These are phyloP conservation scores for Pollenia angustigena DNA, from an alignment of 2,888 invertebrate genomes.

Conservation along the genomic window DNA sequence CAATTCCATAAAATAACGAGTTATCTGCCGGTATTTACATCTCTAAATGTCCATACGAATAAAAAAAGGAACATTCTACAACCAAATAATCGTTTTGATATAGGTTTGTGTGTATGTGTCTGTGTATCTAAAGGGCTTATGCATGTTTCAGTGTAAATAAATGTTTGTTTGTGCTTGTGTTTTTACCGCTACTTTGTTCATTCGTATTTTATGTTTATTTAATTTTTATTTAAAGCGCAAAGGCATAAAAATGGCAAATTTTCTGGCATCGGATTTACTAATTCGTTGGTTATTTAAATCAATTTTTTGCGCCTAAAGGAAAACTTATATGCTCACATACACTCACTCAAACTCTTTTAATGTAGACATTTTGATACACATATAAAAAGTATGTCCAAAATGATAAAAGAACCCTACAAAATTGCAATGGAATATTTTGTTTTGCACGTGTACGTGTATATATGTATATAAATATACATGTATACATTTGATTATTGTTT, in stretches of 20 bases:
- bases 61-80: neutral
- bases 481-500: too few relatives aligned
- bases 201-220: slow-evolving; percentile 62
- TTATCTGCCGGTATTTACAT: slow-evolving; percentile 65
- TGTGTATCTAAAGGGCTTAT: neutral
- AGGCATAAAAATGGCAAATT: slow-evolving; percentile 81
- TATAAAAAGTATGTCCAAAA: neutral
- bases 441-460: neutral
- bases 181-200: slow-evolving; percentile 42
- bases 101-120: neutral
- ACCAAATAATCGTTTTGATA: slow-evolving; percentile 9
- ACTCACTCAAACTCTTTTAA: neutral
- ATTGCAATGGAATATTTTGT: slow-evolving; percentile 19
- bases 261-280: slow-evolving; percentile 76
- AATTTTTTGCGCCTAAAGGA: slow-evolving; percentile 72
- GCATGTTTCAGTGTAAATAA: too few relatives aligned
- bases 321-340: slow-evolving; percentile 28
- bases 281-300: slow-evolving; percentile 75
- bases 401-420: slow-evolving; percentile 28
- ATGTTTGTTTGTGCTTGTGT: neutral
- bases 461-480: neutral
- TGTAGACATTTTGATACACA: neutral
- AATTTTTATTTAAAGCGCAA: slow-evolving; percentile 71
- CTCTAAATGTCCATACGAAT: slow-evolving; percentile 52
- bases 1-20: slow-evolving; percentile 49